A percentile compares a stretch with the other conserved stretches of the same genome.
Conservation (phyloP, 2,113 vertebrate species). For the Nibea albiflora region DNA sequence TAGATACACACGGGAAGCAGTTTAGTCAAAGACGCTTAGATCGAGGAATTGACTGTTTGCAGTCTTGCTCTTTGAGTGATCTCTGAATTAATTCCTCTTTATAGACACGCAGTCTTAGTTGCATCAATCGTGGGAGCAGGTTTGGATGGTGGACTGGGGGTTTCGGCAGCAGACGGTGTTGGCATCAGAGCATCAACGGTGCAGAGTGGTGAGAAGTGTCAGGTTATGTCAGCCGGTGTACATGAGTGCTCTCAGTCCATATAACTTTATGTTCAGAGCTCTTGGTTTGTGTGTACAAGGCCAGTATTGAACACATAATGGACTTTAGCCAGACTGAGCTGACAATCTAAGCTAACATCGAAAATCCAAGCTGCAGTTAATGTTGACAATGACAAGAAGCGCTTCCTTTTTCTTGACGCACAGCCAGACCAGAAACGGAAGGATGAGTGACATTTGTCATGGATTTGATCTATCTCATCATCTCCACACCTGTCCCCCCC, state of each 20-base stretch:
- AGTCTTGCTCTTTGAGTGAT: not conserved
- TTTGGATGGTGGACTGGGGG: too few relatives aligned
- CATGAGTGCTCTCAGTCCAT: not conserved
- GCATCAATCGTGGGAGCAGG: not conserved
- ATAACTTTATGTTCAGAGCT: not conserved
- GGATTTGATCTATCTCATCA: slow-evolving; percentile 70
- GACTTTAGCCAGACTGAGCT: not conserved
- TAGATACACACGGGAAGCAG: not conserved
- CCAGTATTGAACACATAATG: not conserved
- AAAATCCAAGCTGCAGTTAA: not conserved
- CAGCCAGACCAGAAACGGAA: slow-evolving; percentile 40
- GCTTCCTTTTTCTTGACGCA: slow-evolving; percentile 34
- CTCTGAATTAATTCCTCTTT: not conserved
- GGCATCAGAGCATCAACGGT: not conserved
- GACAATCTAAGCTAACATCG: slow-evolving; percentile 26
- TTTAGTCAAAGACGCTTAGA: not conserved
- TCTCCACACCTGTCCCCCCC: slow-evolving; percentile 60
- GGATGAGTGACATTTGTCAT: slow-evolving; percentile 72
- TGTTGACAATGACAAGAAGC: slow-evolving; percentile 16
- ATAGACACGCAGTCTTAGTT: not conserved
- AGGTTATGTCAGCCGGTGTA: not conserved
- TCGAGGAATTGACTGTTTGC: not conserved
- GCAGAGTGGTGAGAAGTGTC: not conserved
- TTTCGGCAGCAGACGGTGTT: not conserved
- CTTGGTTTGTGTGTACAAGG: not conserved